Conservation (phyloP, 2,888 invertebrate genomes). For the Listrodromus nycthemerus region DNA sequence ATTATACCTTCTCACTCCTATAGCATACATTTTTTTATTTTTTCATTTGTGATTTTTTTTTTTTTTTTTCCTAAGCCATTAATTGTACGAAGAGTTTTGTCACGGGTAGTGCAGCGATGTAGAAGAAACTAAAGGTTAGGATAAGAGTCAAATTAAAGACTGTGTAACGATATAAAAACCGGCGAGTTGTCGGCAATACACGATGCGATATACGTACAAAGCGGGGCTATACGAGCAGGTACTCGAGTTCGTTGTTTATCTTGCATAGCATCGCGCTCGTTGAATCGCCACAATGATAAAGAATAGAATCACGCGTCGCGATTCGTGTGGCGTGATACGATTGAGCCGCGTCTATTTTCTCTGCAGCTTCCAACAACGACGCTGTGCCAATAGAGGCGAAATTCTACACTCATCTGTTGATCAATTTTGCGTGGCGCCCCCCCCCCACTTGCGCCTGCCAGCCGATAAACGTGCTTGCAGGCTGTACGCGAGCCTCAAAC, state of each 20-base stretch:
- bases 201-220: background rate
- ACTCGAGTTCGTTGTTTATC: background rate
- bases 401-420: conserved; percentile 6
- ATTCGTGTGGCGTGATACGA: background rate
- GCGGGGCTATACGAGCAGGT: background rate
- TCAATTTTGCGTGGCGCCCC: background rate
- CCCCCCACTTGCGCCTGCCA: background rate
- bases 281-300: background rate
- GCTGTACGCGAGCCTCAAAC: background rate
- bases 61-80: background rate
- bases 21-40: background rate
- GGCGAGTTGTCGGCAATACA: background rate
- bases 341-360: conserved; percentile 2
- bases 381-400: background rate
- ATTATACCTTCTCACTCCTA: background rate
- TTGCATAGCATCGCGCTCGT: background rate
- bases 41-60: background rate
- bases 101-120: background rate
- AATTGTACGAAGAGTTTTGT: background rate
- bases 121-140: no score
- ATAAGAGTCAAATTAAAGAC: no score
- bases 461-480: background rate
- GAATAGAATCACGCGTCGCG: background rate
- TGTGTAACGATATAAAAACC: no score
- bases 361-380: background rate